These are phyloP conservation scores for Panurus biarmicus DNA, from an alignment of 2,113 vertebrate species.

Conservation along the genomic window DNA sequence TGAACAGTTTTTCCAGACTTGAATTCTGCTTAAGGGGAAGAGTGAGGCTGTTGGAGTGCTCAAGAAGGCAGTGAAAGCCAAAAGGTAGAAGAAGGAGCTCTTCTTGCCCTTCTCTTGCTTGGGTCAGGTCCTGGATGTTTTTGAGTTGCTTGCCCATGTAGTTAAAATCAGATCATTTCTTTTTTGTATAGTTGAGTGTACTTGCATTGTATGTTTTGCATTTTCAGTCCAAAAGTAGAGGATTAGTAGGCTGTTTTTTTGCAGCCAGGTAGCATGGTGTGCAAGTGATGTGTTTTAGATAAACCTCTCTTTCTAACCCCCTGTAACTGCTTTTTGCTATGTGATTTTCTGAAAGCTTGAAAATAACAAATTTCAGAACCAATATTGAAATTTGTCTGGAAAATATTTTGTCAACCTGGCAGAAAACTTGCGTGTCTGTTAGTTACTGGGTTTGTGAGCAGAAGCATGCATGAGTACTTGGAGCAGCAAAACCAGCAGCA, in stretches of 20 bases:
- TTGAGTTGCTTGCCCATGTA: neutral
- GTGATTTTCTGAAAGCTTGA: neutral
- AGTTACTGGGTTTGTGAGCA: neutral
- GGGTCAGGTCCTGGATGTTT: neutral
- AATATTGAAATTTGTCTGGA: neutral
- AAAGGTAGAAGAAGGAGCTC: neutral
- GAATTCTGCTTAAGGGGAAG: neutral
- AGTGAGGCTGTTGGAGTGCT: neutral
- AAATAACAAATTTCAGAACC: neutral
- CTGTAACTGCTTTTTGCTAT: neutral
- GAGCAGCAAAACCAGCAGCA: neutral
- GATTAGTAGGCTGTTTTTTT: neutral
- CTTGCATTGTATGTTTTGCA: neutral
- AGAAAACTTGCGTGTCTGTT: neutral
- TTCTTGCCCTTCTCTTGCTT: neutral
- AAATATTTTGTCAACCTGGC: neutral
- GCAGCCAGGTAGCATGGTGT: neutral
- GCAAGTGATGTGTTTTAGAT: neutral
- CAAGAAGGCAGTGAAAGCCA: neutral
- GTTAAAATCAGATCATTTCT: neutral
- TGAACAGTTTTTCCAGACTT: neutral
- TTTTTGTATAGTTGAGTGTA: neutral
- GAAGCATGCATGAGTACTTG: neutral
- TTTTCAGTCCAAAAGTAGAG: neutral
- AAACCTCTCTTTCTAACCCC: neutral